phyloP scores from a whole-genome alignment of 2,113 vertebrate species.

The Tringa solitaria region DNA sequence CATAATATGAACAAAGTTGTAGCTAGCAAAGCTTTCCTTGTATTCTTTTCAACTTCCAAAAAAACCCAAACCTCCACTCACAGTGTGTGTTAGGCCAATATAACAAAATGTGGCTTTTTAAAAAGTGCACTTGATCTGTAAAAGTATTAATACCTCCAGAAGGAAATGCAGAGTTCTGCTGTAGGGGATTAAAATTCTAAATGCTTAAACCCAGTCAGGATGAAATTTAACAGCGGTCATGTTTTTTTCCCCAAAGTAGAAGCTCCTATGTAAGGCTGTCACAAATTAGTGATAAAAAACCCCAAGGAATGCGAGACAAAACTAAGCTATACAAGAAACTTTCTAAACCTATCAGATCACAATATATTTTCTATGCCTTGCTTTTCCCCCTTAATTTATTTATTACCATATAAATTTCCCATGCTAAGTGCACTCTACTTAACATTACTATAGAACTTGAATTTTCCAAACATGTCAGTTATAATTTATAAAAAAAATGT shows the following conservation, averaged over 20 bases:
- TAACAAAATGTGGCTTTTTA: neutral
- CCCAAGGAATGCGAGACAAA: neutral
- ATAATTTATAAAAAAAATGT: neutral
- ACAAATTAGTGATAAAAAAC: neutral
- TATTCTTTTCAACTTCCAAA: neutral
- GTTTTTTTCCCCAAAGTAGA: neutral
- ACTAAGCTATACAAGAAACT: neutral
- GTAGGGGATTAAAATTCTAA: neutral
- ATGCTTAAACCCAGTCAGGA: neutral
- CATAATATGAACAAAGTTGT: neutral
- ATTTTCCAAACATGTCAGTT: neutral
- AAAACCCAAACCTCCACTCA: neutral
- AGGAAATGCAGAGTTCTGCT: neutral
- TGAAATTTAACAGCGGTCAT: neutral
- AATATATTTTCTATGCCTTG: neutral
- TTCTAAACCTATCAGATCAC: neutral
- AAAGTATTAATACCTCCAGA: neutral
- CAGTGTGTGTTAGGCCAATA: neutral
- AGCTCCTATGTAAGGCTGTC: neutral
- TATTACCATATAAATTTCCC: neutral
- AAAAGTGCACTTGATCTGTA: neutral
- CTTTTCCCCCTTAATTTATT: neutral
- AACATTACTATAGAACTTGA: neutral
- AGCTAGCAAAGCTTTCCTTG: neutral
- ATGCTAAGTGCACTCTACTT: neutral